A percentile compares a stretch with the other conserved stretches of the same genome.
These are phyloP conservation scores for Mnemiopsis leidyi DNA, from an alignment of 37 sponge, comb jelly and placozoan species.

Conservation along the genomic window DNA sequence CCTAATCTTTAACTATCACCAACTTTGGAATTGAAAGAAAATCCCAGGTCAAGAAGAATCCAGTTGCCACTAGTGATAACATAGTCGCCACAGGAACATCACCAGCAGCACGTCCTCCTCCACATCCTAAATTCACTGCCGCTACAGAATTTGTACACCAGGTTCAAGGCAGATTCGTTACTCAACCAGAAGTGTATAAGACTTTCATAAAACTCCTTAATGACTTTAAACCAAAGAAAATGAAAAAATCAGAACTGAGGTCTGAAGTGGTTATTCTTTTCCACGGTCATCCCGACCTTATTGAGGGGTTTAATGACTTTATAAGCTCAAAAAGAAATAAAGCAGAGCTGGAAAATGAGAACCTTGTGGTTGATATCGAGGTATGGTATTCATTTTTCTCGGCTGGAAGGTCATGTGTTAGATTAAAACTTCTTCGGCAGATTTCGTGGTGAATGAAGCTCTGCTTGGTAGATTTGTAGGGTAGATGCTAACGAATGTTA, in stretches of 20 bases:
- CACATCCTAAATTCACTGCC: background rate
- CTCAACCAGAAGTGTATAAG: background rate
- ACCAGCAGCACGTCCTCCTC: background rate
- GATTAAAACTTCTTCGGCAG: too few species aligned
- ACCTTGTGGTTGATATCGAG: background rate
- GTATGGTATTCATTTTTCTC: too few species aligned
- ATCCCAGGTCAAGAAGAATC: background rate
- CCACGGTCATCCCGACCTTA: background rate
- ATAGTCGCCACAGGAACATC: background rate
- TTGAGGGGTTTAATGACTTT: background rate
- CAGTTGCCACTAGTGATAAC: background rate
- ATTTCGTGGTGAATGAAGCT: too few species aligned
- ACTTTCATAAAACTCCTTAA: background rate
- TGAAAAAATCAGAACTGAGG: background rate
- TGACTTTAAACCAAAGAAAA: background rate
- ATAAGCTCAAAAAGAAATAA: background rate
- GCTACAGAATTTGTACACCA: background rate
- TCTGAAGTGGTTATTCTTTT: background rate
- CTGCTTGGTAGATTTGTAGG: too few species aligned
- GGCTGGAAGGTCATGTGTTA: too few species aligned
- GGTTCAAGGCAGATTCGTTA: background rate
- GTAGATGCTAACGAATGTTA: too few species aligned
- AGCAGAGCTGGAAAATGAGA: background rate
- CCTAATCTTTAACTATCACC: too few species aligned
- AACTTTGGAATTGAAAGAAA: too few species aligned